A percentile compares a stretch with the other conserved stretches of the same genome.
Conservation (phyloP, 1,140 invertebrate species). For the Ceratina japonica region DNA sequence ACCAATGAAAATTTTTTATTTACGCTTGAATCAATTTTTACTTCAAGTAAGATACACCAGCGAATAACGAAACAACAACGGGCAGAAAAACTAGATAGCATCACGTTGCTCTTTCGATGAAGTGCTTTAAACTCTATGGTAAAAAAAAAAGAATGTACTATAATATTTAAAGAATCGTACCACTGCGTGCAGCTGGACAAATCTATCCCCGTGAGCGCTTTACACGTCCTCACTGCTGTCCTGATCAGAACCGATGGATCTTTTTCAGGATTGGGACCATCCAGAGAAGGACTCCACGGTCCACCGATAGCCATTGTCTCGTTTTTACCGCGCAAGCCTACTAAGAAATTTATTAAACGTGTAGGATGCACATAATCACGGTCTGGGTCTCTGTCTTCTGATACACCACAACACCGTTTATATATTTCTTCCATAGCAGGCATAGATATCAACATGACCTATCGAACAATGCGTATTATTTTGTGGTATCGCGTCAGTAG, state of each 20-base stretch:
- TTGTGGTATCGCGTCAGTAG: neutral
- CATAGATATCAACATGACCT: conserved; percentile 95
- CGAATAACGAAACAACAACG: conserved; percentile 45
- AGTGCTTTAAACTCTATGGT: conserved; percentile 17
- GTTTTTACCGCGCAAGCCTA: conserved; percentile 93
- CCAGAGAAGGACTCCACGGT: conserved; percentile 95
- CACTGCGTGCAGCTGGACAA: conserved; percentile 95
- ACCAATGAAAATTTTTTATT: conserved; percentile 34
- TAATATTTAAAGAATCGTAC: conserved; percentile 83
- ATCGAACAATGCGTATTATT: conserved; percentile 16
- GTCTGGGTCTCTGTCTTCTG: conserved; percentile 87
- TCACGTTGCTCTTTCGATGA: conserved; percentile 48
- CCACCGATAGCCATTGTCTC: conserved; percentile 98
- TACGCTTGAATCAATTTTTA: neutral
- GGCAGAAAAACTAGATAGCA: conserved; percentile 46
- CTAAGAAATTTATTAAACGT: conserved; percentile 93
- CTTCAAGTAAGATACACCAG: conserved; percentile 25
- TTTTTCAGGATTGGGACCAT: conserved; percentile 92
- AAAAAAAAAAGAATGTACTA: conserved; percentile 13
- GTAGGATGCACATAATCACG: conserved; percentile 91
- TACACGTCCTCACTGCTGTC: conserved; percentile 95
- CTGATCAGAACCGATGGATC: conserved; percentile 95
- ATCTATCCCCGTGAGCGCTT: conserved; percentile 95
- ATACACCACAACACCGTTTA: conserved; percentile 90
- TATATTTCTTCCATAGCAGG: conserved; percentile 92